Conservation (phyloP, 2,888 invertebrate species). For the Hetaerina titia region DNA sequence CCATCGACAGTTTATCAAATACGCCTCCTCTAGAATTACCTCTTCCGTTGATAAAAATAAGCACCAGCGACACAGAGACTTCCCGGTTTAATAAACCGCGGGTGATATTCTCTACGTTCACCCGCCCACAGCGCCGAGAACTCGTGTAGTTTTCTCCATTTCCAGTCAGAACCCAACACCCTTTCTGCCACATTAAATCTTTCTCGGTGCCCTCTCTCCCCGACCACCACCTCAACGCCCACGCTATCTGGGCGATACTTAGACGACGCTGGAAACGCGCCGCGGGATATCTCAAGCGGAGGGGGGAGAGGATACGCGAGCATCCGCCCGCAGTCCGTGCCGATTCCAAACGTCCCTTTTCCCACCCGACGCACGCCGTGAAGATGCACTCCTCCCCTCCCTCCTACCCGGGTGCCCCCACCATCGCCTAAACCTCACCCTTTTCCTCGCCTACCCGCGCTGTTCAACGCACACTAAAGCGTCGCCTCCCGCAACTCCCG, state of each 20-base stretch:
- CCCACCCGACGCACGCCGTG: neutral
- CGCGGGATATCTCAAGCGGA: neutral
- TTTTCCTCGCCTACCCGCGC: neutral
- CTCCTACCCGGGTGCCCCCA: too few species aligned
- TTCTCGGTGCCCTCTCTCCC: neutral
- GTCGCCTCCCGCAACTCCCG: neutral
- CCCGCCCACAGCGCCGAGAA: neutral
- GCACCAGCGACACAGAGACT: neutral
- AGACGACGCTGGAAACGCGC: conserved; percentile 12
- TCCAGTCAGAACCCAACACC: conserved; percentile 23
- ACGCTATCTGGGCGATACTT: neutral
- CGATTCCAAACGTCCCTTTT: neutral
- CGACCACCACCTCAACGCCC: neutral
- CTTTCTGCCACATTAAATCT: conserved; percentile 39
- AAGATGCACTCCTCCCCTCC: too few species aligned
- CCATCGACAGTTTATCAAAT: conserved; percentile 11
- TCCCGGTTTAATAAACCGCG: neutral
- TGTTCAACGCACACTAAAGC: neutral
- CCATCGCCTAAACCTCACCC: too few species aligned
- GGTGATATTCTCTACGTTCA: neutral
- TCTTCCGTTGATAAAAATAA: neutral
- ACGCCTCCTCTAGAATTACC: conserved; percentile 16
- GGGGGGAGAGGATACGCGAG: neutral
- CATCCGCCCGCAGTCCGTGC: neutral
- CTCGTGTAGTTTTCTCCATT: neutral